These are phyloP conservation scores for Hypsopygia costalis DNA, from an alignment of 2,888 invertebrate species.

Conservation along the genomic window DNA sequence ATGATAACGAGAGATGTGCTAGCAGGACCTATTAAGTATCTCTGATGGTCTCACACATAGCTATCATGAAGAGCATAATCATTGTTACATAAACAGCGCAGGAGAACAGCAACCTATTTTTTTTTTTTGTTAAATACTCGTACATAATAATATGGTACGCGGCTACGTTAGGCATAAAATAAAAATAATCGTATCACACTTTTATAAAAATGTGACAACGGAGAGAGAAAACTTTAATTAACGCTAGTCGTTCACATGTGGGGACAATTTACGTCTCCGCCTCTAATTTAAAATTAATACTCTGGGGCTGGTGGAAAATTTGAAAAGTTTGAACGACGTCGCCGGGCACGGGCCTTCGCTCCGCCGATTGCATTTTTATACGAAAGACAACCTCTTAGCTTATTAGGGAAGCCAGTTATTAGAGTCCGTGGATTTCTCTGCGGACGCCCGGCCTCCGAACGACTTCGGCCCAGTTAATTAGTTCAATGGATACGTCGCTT, in stretches of 20 bases:
- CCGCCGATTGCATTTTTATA: conserved; percentile 75
- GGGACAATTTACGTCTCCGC: conserved; percentile 57
- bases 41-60: too few species aligned
- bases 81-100: too few species aligned
- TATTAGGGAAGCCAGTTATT: conserved; percentile 73
- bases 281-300: conserved; percentile 74
- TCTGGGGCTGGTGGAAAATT: conserved; percentile 68
- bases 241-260: conserved; percentile 54
- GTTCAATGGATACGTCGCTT: conserved; percentile 65
- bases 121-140: too few species aligned
- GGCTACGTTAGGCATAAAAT: conserved; percentile 18
- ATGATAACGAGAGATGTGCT: too few species aligned
- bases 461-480: conserved; percentile 68
- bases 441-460: conserved; percentile 51
- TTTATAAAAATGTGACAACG: conserved; percentile 26
- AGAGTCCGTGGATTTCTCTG: conserved; percentile 64
- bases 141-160: too few species aligned
- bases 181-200: background rate
- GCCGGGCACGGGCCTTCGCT: conserved; percentile 54
- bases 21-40: too few species aligned
- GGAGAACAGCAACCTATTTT: too few species aligned
- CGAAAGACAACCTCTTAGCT: conserved; percentile 75
- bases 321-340: conserved; percentile 76
- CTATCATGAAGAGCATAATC: too few species aligned
- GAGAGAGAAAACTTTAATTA: conserved; percentile 54